A percentile compares a stretch with the other conserved stretches of the same genome.
phyloP scores from a whole-genome alignment of 1,140 invertebrate species.

The Heliconius melpomene region DNA sequence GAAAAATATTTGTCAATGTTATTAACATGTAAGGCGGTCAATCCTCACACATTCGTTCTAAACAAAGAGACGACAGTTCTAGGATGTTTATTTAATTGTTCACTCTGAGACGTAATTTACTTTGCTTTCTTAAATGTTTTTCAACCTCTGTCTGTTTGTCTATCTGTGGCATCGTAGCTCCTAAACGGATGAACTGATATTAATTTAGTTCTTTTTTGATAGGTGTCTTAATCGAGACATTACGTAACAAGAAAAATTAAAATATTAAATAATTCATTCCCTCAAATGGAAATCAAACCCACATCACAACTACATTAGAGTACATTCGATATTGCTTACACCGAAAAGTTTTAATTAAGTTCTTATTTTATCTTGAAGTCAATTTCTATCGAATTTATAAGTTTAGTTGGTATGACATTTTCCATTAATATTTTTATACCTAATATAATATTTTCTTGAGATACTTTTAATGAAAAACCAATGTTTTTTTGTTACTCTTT shows the following conservation, averaged over 20 bases:
- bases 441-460: too few species aligned
- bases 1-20: neutral
- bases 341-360: neutral
- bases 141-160: too few species aligned
- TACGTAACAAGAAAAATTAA: neutral
- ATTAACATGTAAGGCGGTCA: constrained; percentile 8
- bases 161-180: too few species aligned
- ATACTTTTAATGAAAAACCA: too few species aligned
- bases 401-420: neutral
- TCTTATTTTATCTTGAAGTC: neutral
- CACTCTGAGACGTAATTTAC: neutral
- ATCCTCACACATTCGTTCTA: neutral
- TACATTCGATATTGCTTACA: neutral
- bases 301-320: too few species aligned
- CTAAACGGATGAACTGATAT: too few species aligned
- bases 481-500: too few species aligned
- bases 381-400: too few species aligned
- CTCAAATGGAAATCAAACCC: neutral
- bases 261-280: neutral
- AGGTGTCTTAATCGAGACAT: too few species aligned
- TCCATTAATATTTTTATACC: neutral
- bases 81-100: neutral
- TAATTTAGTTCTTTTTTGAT: too few species aligned
- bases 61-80: neutral
- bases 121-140: neutral